phyloP scores from a whole-genome alignment of 23 tunicate genomes.

The Aplidium turbinatum region DNA sequence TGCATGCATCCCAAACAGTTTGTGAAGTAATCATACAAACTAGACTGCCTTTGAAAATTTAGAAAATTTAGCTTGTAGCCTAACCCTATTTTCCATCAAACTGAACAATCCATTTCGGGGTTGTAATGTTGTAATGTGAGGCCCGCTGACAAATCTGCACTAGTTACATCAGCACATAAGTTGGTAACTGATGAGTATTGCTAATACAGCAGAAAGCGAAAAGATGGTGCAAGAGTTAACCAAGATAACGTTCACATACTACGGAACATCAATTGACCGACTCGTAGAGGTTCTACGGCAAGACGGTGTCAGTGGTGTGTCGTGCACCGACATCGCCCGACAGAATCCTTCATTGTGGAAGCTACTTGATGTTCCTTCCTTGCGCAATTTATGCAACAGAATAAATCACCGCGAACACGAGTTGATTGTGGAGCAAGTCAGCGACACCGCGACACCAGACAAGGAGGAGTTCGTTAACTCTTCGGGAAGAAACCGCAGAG shows the following conservation, averaged over 20 bases:
- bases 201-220: conserved; percentile 26
- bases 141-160: no score
- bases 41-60: no score
- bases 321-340: conserved; percentile 23
- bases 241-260: conserved; percentile 70
- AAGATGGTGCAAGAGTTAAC: conserved; percentile 28
- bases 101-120: no score
- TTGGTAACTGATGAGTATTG: no score
- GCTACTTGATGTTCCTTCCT: neutral
- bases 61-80: no score
- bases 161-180: no score
- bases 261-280: conserved; percentile 50
- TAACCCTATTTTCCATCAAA: no score
- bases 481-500: conserved; percentile 21
- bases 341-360: conserved; percentile 35
- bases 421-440: neutral
- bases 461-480: neutral
- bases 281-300: conserved; percentile 28
- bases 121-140: no score
- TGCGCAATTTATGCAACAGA: neutral
- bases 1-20: no score
- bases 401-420: neutral
- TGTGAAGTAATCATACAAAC: no score
- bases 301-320: conserved; percentile 49
- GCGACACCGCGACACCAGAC: neutral